phyloP scores from a whole-genome alignment of 2,797 vertebrate genomes.

The Falco concolor region DNA sequence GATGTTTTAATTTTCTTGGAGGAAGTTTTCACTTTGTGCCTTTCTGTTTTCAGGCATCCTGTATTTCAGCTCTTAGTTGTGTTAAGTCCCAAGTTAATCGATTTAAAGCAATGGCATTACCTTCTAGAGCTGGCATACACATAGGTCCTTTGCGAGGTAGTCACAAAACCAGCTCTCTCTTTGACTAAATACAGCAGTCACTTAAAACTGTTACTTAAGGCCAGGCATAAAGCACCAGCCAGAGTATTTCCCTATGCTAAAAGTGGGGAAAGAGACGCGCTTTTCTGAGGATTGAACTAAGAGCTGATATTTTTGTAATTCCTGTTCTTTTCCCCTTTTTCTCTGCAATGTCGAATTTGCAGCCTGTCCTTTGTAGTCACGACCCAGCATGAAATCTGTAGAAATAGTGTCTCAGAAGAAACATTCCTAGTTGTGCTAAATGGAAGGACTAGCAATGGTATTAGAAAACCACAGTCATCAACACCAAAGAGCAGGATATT shows the following conservation, averaged over 20 bases:
- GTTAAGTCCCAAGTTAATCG: background rate
- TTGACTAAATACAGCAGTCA: background rate
- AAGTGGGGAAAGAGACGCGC: background rate
- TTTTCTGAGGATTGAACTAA: background rate
- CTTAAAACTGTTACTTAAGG: background rate
- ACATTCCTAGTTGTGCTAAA: background rate
- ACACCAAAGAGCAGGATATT: background rate
- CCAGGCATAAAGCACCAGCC: background rate
- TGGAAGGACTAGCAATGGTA: background rate
- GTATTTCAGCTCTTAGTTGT: background rate
- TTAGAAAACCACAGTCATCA: accelerated
- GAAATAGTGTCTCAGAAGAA: background rate
- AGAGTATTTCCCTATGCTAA: background rate
- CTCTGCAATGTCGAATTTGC: background rate
- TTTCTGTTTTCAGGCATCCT: background rate
- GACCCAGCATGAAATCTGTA: background rate
- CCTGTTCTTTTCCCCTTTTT: background rate
- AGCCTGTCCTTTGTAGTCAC: background rate
- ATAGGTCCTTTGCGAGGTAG: background rate
- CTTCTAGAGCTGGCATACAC: background rate
- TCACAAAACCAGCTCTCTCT: background rate
- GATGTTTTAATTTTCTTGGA: background rate
- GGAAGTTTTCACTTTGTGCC: background rate
- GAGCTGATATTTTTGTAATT: background rate
- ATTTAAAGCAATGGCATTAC: background rate